Conservation (phyloP, 2,888 invertebrate species). For the Halictus ligatus region DNA sequence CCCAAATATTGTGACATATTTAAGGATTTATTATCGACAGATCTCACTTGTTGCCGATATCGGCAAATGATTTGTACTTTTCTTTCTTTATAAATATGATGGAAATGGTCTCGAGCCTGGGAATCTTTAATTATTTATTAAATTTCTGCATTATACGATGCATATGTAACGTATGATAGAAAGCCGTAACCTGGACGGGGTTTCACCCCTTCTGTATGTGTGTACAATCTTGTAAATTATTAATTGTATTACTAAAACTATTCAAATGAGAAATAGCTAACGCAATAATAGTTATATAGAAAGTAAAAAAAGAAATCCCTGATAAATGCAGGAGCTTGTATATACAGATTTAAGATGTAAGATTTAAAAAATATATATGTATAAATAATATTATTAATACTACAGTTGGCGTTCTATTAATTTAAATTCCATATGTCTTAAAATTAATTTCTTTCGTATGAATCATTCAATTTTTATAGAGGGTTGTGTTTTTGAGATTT, state of each 20-base stretch:
- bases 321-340: slow-evolving; percentile 72
- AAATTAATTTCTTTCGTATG: background rate
- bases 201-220: slow-evolving; percentile 69
- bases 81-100: slow-evolving; percentile 7
- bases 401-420: slow-evolving; percentile 21
- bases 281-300: slow-evolving; percentile 71
- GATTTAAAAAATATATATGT: slow-evolving; percentile 74
- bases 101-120: slow-evolving; percentile 42
- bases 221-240: slow-evolving; percentile 83
- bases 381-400: slow-evolving; percentile 73
- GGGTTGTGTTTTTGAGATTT: background rate
- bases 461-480: too few species aligned
- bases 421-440: background rate
- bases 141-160: slow-evolving; percentile 72
- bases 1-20: slow-evolving; percentile 20
- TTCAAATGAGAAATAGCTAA: slow-evolving; percentile 63
- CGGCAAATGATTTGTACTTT: slow-evolving; percentile 14
- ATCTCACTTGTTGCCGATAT: slow-evolving; percentile 49
- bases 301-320: slow-evolving; percentile 50
- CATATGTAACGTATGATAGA: slow-evolving; percentile 67
- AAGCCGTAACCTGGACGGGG: slow-evolving; percentile 62
- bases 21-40: slow-evolving; percentile 22
- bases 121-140: slow-evolving; percentile 72
- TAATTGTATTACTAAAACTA: slow-evolving; percentile 69
- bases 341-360: slow-evolving; percentile 79